Evolutionary conservation across 2,113 vertebrate genomes (phyloP).

Genomic region (Actinemys pallida): DNA sequence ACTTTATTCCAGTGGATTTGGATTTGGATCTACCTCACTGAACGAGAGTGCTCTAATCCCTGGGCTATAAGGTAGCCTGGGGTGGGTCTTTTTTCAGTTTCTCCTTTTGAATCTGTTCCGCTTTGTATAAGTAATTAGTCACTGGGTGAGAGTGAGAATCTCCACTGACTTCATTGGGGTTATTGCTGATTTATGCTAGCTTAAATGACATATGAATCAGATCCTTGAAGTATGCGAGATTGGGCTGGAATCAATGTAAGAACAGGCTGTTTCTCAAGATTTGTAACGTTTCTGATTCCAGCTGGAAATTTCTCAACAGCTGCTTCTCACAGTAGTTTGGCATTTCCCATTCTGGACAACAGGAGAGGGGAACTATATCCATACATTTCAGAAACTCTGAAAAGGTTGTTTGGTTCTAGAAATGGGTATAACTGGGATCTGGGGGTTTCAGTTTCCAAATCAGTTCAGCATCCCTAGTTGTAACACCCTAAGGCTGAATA

Average conservation of each 20-base stretch:
- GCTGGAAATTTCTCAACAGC: not conserved
- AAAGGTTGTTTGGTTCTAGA: not conserved
- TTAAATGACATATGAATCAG: not conserved
- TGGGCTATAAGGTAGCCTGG: not conserved
- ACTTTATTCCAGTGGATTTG: not conserved
- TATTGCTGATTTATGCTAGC: not conserved
- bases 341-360: not conserved
- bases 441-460: not conserved
- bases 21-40: not conserved
- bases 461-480: not conserved
- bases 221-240: not conserved
- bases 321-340: not conserved
- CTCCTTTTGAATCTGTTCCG: not conserved
- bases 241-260: not conserved
- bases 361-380: not conserved
- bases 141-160: not conserved
- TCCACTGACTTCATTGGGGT: not conserved
- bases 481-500: not conserved
- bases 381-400: not conserved
- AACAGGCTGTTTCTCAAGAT: not conserved
- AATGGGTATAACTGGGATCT: not conserved
- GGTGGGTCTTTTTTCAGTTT: not conserved
- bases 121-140: not conserved
- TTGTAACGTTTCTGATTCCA: not conserved
- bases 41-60: not conserved